Evolutionary conservation across 2,888 invertebrate species (phyloP).

Genomic region (Desoria tigrina): DNA sequence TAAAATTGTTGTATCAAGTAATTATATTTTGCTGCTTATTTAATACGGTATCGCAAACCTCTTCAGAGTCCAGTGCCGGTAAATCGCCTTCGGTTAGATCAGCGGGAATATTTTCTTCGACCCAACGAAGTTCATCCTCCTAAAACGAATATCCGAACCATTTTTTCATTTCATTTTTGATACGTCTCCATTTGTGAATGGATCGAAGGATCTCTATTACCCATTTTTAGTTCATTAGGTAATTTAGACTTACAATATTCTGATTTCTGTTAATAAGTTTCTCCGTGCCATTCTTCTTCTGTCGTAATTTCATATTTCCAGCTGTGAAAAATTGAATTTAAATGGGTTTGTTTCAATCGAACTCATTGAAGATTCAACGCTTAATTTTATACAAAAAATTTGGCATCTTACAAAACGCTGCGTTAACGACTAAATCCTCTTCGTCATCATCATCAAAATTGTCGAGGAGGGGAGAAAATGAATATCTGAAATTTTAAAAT

Average conservation of each 20-base stretch:
- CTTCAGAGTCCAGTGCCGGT: constrained; percentile 73
- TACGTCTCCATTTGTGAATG: not conserved
- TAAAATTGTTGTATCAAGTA: too few relatives aligned
- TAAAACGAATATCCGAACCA: constrained; percentile 55
- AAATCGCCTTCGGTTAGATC: constrained; percentile 68
- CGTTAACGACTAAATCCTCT: constrained; percentile 81
- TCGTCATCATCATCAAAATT: constrained; percentile 74
- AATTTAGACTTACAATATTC: constrained; percentile 41
- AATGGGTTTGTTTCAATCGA: not conserved
- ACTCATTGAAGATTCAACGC: not conserved
- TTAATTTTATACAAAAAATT: not conserved
- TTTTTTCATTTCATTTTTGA: not conserved
- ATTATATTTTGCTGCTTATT: not conserved
- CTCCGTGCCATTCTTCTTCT: constrained; percentile 41
- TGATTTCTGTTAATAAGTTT: constrained; percentile 41
- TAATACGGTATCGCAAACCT: too few relatives aligned
- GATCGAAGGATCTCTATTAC: not conserved
- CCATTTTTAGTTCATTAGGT: too few relatives aligned
- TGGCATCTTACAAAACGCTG: constrained; percentile 70
- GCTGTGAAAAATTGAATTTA: constrained; percentile 22
- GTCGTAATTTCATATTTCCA: constrained; percentile 49
- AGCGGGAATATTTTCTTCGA: constrained; percentile 89
- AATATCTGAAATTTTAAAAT: constrained; percentile 61
- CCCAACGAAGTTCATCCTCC: constrained; percentile 84
- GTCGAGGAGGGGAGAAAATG: constrained; percentile 89